phyloP scores from a whole-genome alignment of 2,888 invertebrate genomes.

The Drosophila percnosoma region DNA sequence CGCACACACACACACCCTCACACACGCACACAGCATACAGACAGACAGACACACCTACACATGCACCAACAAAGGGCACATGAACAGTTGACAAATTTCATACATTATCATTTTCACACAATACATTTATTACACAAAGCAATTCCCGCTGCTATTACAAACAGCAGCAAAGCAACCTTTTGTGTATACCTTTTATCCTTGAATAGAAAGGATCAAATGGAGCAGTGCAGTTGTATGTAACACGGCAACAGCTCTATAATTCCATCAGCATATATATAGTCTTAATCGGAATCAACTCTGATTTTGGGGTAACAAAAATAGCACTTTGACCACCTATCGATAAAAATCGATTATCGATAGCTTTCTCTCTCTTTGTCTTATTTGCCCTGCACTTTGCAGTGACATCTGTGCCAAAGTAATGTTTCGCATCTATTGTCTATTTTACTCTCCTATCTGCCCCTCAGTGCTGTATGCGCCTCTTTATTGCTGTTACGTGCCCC shows the following conservation, averaged over 20 bases:
- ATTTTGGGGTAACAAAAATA: neutral
- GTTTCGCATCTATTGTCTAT: conserved; percentile 10
- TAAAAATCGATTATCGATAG: neutral
- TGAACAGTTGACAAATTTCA: conserved; percentile 50
- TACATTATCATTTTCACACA: conserved; percentile 56
- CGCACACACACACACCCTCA: neutral
- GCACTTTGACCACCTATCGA: neutral
- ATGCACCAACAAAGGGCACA: conserved; percentile 1
- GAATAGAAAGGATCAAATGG: neutral
- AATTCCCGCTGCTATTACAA: conserved; percentile 57
- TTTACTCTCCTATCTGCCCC: neutral
- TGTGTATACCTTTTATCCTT: neutral
- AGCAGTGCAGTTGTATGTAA: neutral
- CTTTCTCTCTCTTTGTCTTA: neutral
- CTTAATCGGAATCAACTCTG: neutral
- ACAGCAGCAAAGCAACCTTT: conserved; percentile 10
- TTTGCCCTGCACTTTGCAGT: neutral
- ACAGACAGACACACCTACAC: neutral
- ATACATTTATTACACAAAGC: conserved; percentile 64
- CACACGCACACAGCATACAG: neutral
- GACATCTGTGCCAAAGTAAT: conserved; percentile 4
- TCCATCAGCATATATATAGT: neutral
- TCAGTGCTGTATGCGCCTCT: neutral
- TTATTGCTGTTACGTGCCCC: conserved; percentile 3
- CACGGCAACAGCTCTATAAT: neutral